A percentile compares a stretch with the other conserved stretches of the same genome.
phyloP scores from a whole-genome alignment of 1,140 invertebrate genomes.

The Bombus sylvicola region DNA sequence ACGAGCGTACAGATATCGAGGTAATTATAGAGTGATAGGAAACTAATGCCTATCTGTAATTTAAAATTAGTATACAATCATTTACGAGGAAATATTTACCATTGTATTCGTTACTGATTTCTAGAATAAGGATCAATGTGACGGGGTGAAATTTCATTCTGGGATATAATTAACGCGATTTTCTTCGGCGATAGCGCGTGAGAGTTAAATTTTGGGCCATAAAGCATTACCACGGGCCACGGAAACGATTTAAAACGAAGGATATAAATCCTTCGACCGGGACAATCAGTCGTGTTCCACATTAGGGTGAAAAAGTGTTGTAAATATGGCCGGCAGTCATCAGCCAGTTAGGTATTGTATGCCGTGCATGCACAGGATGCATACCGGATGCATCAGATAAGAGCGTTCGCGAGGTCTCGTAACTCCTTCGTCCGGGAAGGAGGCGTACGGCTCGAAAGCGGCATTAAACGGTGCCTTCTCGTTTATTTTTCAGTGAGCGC shows the following conservation, averaged over 20 bases:
- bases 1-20: neutral
- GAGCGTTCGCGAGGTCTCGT: conserved; percentile 25
- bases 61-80: neutral
- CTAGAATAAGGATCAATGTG: too few species aligned
- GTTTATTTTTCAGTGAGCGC: conserved; percentile 67
- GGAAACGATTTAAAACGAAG: neutral
- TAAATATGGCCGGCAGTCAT: conserved; percentile 28
- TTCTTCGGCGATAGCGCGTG: too few species aligned
- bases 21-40: neutral
- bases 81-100: neutral
- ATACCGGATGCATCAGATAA: conserved; percentile 62
- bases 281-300: conserved; percentile 15
- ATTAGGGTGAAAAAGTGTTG: conserved; percentile 8
- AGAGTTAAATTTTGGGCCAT: neutral
- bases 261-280: neutral
- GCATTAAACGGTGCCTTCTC: conserved; percentile 50
- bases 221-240: neutral
- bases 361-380: conserved; percentile 29
- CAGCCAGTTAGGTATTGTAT: conserved; percentile 31
- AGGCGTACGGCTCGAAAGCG: conserved; percentile 35
- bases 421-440: conserved; percentile 23
- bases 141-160: too few species aligned
- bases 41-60: neutral
- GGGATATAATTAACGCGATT: too few species aligned
- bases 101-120: too few species aligned